A percentile compares a stretch with the other conserved stretches of the same genome.
These are phyloP conservation scores for Drosophila putrida DNA, from an alignment of 2,888 invertebrate species.

Conservation along the genomic window DNA sequence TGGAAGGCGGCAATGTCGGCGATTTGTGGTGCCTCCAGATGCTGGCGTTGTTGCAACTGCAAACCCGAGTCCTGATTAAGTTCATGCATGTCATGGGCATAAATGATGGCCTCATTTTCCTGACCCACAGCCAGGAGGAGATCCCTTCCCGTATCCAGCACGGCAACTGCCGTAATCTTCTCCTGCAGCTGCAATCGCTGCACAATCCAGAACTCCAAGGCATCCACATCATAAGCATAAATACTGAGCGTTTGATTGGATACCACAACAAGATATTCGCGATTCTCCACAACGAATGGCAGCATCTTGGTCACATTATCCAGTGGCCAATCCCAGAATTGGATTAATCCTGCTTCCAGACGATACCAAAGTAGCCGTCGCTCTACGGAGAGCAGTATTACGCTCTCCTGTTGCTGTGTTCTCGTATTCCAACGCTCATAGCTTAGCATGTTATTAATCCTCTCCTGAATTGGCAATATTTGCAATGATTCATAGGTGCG, in stretches of 20 bases:
- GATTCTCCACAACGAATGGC: constrained; percentile 69
- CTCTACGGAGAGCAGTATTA: constrained; percentile 66
- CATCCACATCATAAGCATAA: constrained; percentile 75
- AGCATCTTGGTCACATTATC: constrained; percentile 62
- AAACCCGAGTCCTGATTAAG: constrained; percentile 43
- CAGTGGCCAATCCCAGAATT: constrained; percentile 81
- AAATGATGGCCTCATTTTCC: constrained; percentile 72
- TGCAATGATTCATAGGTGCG: constrained; percentile 47
- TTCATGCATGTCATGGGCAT: constrained; percentile 73
- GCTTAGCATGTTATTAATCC: constrained; percentile 66
- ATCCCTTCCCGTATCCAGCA: constrained; percentile 83
- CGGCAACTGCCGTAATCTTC: constrained; percentile 65
- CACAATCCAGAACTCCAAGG: constrained; percentile 81
- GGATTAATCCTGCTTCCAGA: constrained; percentile 43
- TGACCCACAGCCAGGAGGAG: constrained; percentile 82
- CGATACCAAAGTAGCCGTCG: constrained; percentile 80
- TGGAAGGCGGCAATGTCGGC: constrained; percentile 80
- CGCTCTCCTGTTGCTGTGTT: constrained; percentile 64
- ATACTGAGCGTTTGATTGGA: constrained; percentile 75
- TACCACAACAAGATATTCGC: constrained; percentile 71
- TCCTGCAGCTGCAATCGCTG: constrained; percentile 79
- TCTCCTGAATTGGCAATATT: constrained; percentile 46
- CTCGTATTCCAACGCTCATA: constrained; percentile 77
- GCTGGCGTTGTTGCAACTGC: constrained; percentile 66
- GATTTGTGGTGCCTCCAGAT: constrained; percentile 72